Percentiles rank a stretch among this genome's conserved stretches.
These are phyloP conservation scores for Strigamia crassipes DNA, from an alignment of 2,888 invertebrate genomes.

Conservation along the genomic window DNA sequence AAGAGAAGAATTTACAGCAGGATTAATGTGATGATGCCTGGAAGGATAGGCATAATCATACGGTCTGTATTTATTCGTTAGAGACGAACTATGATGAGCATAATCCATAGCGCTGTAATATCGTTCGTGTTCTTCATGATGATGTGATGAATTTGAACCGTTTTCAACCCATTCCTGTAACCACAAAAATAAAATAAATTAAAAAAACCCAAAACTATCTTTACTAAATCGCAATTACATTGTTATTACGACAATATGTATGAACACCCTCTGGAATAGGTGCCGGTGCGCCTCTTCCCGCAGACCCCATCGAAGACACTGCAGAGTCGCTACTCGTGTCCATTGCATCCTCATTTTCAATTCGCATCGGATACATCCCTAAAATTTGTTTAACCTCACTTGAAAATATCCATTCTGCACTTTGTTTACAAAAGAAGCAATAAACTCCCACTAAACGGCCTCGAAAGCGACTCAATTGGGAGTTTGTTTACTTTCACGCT, in stretches of 20 bases:
- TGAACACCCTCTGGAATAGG: conserved; percentile 72
- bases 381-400: background rate
- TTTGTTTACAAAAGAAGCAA: no score
- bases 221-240: background rate
- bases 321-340: conserved; percentile 89
- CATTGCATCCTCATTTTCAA: conserved; percentile 70
- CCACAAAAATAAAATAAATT: background rate
- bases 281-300: conserved; percentile 79
- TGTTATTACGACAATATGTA: conserved; percentile 5
- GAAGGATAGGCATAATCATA: conserved; percentile 32
- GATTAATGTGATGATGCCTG: background rate
- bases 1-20: background rate
- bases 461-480: no score
- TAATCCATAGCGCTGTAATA: conserved; percentile 49
- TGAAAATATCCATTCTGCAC: background rate
- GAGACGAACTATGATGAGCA: conserved; percentile 43
- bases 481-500: background rate
- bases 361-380: conserved; percentile 22
- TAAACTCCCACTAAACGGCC: no score
- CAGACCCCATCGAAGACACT: conserved; percentile 90
- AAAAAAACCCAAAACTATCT: background rate
- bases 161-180: conserved; percentile 79
- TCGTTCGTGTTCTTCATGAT: conserved; percentile 47
- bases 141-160: conserved; percentile 72
- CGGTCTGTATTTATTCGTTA: conserved; percentile 18